Evolutionary conservation across 2,797 vertebrate species (phyloP).

Genomic region (Enteromius thamalakanensis): DNA sequence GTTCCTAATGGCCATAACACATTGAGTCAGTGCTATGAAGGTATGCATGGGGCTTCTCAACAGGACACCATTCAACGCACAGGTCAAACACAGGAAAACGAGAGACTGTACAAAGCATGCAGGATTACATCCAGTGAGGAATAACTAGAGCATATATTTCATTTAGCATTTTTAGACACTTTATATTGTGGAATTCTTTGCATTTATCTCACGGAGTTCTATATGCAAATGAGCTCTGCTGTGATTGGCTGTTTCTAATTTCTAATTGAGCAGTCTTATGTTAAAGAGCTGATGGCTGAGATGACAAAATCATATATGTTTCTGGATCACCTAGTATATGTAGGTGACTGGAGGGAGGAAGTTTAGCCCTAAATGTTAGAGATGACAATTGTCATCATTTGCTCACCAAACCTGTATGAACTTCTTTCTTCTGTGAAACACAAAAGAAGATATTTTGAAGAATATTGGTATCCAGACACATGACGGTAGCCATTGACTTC

Average conservation of each 20-base stretch:
- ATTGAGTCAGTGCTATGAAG: constrained; percentile 55
- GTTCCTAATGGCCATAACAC: constrained; percentile 59
- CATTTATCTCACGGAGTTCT: background rate
- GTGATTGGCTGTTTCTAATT: background rate
- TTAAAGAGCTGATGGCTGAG: background rate
- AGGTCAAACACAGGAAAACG: constrained; percentile 40
- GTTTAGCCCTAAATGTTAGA: background rate
- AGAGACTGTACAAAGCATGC: constrained; percentile 24
- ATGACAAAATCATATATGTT: background rate
- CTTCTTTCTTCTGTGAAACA: background rate
- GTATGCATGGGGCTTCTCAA: constrained; percentile 44
- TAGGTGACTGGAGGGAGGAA: background rate
- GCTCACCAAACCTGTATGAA: background rate
- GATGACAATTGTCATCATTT: background rate
- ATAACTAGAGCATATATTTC: background rate
- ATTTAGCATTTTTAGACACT: background rate
- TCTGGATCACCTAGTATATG: background rate
- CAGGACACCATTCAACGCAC: constrained; percentile 36
- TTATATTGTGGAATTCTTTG: background rate
- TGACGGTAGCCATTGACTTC: background rate
- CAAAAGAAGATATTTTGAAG: background rate
- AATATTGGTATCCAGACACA: background rate
- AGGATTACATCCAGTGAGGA: constrained; percentile 13
- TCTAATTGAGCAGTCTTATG: too few species aligned
- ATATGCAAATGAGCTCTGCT: background rate